phyloP scores from a whole-genome alignment of 1,140 invertebrate genomes.

The Ladona fulva region DNA sequence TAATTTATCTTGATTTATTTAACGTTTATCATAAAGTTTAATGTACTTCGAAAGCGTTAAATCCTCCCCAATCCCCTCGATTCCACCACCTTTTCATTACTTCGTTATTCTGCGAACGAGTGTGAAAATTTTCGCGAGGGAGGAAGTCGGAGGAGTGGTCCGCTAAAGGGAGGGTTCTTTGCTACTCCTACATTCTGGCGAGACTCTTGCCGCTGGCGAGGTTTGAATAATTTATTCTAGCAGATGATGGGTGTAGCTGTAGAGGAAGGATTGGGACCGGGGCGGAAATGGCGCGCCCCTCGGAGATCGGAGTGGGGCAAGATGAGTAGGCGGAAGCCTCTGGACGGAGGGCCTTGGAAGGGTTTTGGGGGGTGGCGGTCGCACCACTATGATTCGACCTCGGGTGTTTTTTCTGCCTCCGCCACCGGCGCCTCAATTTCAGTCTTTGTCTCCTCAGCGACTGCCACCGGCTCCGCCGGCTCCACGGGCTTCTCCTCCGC shows the following conservation, averaged over 20 bases:
- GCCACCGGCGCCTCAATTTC: too few species aligned
- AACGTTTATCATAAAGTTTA: too few species aligned
- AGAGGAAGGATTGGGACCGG: neutral
- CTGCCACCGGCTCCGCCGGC: neutral
- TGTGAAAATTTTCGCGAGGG: neutral
- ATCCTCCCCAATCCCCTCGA: neutral
- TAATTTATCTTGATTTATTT: too few species aligned
- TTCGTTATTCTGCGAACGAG: neutral
- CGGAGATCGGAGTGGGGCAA: neutral
- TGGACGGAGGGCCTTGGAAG: neutral
- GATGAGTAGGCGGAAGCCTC: neutral
- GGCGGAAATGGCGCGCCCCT: neutral
- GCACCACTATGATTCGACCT: neutral
- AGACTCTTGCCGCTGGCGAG: neutral
- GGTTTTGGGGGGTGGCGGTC: neutral
- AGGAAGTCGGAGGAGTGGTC: neutral
- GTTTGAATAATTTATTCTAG: conserved; percentile 4
- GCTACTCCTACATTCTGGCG: neutral
- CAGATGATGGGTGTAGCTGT: neutral
- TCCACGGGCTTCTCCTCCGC: neutral
- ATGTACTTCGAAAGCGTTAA: too few species aligned
- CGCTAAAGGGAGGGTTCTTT: neutral
- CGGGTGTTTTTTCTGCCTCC: neutral
- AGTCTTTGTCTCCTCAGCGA: neutral
- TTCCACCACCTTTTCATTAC: neutral